Evolutionary conservation across 35 echinoderm and acorn worm genomes (phyloP).

Genomic region (Ptychodera flava): DNA sequence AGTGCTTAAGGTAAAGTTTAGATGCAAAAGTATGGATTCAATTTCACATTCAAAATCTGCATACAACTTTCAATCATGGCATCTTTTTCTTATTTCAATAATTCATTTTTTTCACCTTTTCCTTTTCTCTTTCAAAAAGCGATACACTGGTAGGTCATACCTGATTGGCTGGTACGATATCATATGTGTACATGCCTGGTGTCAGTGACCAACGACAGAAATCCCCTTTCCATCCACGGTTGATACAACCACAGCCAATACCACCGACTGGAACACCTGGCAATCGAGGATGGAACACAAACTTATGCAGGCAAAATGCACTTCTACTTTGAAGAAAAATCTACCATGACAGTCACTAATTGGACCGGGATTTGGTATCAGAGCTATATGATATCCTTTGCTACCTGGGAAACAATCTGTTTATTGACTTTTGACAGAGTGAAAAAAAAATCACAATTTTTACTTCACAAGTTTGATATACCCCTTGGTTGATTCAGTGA

Average conservation of each 20-base stretch:
- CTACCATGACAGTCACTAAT: not conserved
- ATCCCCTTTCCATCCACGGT: conserved; percentile 90
- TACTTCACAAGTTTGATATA: not conserved
- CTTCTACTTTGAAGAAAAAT: not conserved
- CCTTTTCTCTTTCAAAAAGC: no score
- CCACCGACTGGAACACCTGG: conserved; percentile 93
- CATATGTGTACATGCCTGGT: conserved; percentile 76
- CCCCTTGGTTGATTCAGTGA: not conserved
- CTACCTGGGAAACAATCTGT: not conserved
- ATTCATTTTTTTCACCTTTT: no score
- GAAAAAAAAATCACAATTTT: not conserved
- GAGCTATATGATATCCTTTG: not conserved
- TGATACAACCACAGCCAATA: conserved; percentile 84
- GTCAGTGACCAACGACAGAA: conserved; percentile 81
- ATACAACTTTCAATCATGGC: not conserved
- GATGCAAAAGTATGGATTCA: not conserved
- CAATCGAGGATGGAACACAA: not conserved
- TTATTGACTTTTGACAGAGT: not conserved
- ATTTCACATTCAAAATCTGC: not conserved
- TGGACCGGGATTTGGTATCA: not conserved
- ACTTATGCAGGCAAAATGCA: not conserved
- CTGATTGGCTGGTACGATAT: conserved; percentile 81
- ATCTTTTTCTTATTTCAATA: no score
- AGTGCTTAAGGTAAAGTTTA: not conserved
- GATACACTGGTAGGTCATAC: no score